Conservation (phyloP, 2,113 vertebrate genomes). For the Chlorodrepanis virens region DNA sequence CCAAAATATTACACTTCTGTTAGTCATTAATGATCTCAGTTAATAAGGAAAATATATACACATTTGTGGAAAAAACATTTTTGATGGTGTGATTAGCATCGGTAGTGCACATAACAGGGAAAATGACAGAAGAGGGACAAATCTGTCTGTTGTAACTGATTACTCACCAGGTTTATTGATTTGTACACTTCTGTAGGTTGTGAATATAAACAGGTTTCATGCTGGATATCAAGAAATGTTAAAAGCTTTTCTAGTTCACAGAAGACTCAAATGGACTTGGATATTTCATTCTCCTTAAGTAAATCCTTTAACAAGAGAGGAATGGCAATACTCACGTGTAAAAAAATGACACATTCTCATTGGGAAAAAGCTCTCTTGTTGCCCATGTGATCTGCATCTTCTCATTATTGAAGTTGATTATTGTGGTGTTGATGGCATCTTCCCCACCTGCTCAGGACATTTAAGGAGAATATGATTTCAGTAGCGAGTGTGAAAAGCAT, state of each 20-base stretch:
- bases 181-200: not conserved
- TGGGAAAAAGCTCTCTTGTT: not conserved
- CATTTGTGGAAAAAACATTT: not conserved
- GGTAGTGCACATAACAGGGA: not conserved
- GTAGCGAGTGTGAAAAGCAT: not conserved
- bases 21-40: not conserved
- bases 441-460: not conserved
- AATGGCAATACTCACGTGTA: conserved; percentile 54
- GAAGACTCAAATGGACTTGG: not conserved
- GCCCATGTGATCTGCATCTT: conserved; percentile 54
- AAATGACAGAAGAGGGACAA: not conserved
- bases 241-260: not conserved
- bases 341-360: conserved; percentile 38
- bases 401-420: conserved; percentile 63
- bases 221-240: not conserved
- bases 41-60: not conserved
- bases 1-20: not conserved
- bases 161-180: not conserved
- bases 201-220: not conserved
- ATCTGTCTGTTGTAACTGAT: not conserved
- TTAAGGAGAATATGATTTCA: not conserved
- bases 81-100: not conserved
- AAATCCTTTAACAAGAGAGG: not conserved
- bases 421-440: not conserved
- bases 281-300: not conserved